Percentiles rank a stretch among this genome's conserved stretches.
Conservation (phyloP, 2,113 vertebrate genomes). For the Brachypteracias leptosomus region DNA sequence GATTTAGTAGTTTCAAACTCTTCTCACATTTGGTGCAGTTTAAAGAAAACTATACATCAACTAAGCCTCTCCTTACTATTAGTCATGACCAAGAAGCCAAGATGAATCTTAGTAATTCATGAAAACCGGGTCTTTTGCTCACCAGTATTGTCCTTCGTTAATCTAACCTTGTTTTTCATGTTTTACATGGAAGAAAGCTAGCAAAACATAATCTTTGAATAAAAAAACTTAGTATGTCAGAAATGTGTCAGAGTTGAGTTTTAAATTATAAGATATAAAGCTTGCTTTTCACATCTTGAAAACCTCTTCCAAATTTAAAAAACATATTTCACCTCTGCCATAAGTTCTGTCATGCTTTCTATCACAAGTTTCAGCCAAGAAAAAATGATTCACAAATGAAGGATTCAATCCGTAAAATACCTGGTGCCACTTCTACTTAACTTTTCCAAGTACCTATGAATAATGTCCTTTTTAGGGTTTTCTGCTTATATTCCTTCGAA, state of each 20-base stretch:
- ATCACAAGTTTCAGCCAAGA: background rate
- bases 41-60: background rate
- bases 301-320: slow-evolving; percentile 11
- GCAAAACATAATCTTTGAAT: background rate
- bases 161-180: background rate
- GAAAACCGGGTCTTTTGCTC: background rate
- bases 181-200: background rate
- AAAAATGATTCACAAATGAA: background rate
- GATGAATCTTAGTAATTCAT: background rate
- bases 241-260: background rate
- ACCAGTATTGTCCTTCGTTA: background rate
- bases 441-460: background rate
- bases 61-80: background rate
- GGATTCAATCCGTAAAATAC: background rate
- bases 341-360: background rate
- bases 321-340: background rate
- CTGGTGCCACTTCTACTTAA: background rate
- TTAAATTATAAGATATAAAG: background rate
- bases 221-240: background rate
- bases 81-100: background rate
- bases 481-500: background rate
- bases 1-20: background rate
- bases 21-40: background rate
- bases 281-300: slow-evolving; percentile 27
- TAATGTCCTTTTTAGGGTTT: background rate